Base-by-base conservation (phyloP, 2,113 vertebrate species). In the Anarrhichthys ocellatus region DNA sequence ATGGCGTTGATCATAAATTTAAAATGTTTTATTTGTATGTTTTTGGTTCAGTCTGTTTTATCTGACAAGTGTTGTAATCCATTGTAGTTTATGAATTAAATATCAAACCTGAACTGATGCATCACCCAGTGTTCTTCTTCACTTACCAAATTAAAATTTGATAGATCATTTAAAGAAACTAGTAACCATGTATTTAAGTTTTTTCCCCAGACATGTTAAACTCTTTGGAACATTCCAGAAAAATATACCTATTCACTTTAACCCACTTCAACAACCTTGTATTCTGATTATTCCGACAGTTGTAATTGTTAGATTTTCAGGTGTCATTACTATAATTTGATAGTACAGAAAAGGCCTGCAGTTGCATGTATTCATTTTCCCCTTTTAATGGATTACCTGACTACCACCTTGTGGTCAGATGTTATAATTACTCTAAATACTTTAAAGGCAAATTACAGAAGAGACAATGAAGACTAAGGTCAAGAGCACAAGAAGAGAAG, bases 371-470 rank as follows among this genome's bases (percentile, higher is more conserved):
- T 38, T 85, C 0, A 44, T 17, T 36, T 32, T 44, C 10, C 17
- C 22, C 0, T 61, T 58, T 36, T 76, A 5, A 42, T 71, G 36
- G 18, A 34, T 73, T 5, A 70, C 29, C 20, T 80, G 74, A 80
- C 69, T 79, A 1, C 85, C 85, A 84, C 29, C 82, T 73, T 80
- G 82, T 91, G 89, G 86, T 81, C 69, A 78, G 40, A 78, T 1
- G 34, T 20, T 62, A 14, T 9, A 85, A 6, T 24, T 56, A 24
- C 59, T 63, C 5, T 24, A 0, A 4, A 2, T 42, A 24, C 34
- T 44, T 50, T 11, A 29, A 9, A 9, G 17, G 2, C 6, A 69
- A 34, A 71, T 9, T 72, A 42, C 4, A 78, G 22, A 22, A 5
- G 4, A 2, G 0, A 2, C 4, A 61, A 1, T 54, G 34, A 4